A percentile compares a stretch with the other conserved stretches of the same genome.
These are phyloP conservation scores for Psephotus haematonotus DNA, from an alignment of 2,113 vertebrate species.

Conservation along the genomic window DNA sequence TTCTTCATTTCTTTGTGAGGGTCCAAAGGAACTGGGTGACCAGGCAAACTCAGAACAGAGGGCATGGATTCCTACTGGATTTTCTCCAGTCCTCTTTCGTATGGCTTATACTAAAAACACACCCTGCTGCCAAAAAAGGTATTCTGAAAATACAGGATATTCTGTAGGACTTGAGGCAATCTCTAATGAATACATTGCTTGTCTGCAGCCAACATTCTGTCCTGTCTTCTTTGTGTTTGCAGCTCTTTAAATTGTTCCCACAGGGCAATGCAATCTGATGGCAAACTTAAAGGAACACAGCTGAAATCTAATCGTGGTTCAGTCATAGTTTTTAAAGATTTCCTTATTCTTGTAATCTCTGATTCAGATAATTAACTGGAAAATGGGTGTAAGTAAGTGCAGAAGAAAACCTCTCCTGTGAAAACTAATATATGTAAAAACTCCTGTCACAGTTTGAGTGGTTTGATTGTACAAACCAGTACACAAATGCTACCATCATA, in stretches of 20 bases:
- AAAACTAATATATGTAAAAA: neutral
- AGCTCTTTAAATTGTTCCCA: neutral
- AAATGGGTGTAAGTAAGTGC: neutral
- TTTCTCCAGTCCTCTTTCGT: neutral
- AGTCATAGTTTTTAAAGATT: neutral
- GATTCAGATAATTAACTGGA: neutral
- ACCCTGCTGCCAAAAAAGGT: neutral
- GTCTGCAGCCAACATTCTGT: neutral
- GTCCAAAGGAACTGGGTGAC: neutral
- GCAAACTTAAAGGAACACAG: neutral
- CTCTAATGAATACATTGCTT: neutral
- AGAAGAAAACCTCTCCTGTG: neutral
- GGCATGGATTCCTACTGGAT: neutral
- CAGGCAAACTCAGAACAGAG: neutral
- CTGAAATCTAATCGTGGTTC: neutral
- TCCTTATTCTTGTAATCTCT: neutral
- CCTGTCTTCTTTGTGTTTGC: neutral
- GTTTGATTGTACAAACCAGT: neutral
- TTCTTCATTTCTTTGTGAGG: neutral
- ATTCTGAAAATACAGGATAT: neutral
- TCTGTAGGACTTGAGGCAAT: neutral
- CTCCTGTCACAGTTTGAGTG: neutral
- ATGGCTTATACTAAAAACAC: neutral
- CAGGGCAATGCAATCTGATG: neutral
- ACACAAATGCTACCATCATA: neutral